Percentiles rank a stretch among this genome's conserved stretches.
Evolutionary conservation across 2,888 invertebrate genomes (phyloP).

Genomic region (Stegana nigrithorax): DNA sequence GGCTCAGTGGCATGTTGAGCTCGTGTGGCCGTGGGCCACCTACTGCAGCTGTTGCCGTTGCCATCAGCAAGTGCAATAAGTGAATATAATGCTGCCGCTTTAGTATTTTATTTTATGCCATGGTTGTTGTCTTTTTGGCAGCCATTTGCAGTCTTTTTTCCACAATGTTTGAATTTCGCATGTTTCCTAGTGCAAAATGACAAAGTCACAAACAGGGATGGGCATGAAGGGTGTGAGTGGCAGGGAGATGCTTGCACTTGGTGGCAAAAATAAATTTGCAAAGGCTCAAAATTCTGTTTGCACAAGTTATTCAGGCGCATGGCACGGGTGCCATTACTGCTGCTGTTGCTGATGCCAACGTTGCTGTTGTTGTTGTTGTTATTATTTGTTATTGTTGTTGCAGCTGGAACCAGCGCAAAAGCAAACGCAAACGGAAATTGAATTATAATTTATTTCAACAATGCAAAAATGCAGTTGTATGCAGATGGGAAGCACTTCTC

Average conservation of each 20-base stretch:
- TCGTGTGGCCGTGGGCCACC: neutral
- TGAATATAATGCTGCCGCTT: slow-evolving; percentile 4
- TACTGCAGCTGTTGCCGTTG: neutral
- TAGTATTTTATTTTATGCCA: too few species aligned
- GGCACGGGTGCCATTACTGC: neutral
- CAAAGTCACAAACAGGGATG: too few species aligned
- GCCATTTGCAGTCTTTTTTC: neutral
- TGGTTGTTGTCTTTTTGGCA: neutral
- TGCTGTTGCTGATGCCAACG: neutral
- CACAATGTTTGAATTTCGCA: neutral
- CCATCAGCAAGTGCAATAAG: neutral
- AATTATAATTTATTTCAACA: slow-evolving; percentile 39
- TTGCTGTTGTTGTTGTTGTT: slow-evolving; percentile 2
- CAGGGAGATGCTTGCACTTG: too few species aligned
- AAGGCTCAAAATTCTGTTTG: slow-evolving; percentile 9
- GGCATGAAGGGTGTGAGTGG: too few species aligned
- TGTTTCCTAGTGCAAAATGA: too few species aligned
- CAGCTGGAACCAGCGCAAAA: slow-evolving; percentile 6
- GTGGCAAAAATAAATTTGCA: slow-evolving; percentile 4
- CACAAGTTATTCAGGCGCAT: slow-evolving; percentile 2
- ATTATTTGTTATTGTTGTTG: too few species aligned
- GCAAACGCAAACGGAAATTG: slow-evolving; percentile 52
- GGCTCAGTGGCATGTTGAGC: too few species aligned
- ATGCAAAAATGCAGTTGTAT: slow-evolving; percentile 3
- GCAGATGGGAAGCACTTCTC: too few species aligned